Percentiles rank a stretch among this genome's conserved stretches.
These are phyloP conservation scores for Caenorhabditis sp. DNA, from an alignment of 2,888 invertebrate species.

Conservation along the genomic window DNA sequence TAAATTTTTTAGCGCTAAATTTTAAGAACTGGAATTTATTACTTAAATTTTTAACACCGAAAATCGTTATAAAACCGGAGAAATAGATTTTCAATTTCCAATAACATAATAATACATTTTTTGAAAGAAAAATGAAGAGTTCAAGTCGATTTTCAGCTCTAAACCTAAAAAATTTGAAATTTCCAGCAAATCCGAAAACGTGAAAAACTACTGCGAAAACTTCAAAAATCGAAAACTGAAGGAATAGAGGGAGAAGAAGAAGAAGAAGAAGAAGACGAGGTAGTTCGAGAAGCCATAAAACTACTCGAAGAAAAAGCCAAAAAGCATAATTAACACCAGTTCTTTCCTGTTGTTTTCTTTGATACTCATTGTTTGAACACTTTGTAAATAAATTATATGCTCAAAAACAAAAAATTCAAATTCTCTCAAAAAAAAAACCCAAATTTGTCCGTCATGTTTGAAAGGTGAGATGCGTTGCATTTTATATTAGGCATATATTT, in stretches of 20 bases:
- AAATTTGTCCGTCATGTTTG: background rate
- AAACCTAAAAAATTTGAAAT: no score
- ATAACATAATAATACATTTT: no score
- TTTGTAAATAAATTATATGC: background rate
- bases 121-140: no score
- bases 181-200: background rate
- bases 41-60: no score
- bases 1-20: no score
- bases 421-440: background rate
- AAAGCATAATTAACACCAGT: background rate
- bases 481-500: conserved; percentile 14
- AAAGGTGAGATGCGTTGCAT: conserved; percentile 39
- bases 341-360: background rate
- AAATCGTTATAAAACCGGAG: no score
- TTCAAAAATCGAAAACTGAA: background rate
- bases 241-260: background rate
- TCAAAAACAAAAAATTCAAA: background rate
- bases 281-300: conserved; percentile 26
- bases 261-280: conserved; percentile 25
- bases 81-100: no score
- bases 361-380: background rate
- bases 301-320: conserved; percentile 18
- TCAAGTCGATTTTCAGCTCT: no score
- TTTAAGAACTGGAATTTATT: no score
- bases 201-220: conserved; percentile 1